phyloP scores from a whole-genome alignment of 2,113 vertebrate genomes.

The Pelecanus crispus region DNA sequence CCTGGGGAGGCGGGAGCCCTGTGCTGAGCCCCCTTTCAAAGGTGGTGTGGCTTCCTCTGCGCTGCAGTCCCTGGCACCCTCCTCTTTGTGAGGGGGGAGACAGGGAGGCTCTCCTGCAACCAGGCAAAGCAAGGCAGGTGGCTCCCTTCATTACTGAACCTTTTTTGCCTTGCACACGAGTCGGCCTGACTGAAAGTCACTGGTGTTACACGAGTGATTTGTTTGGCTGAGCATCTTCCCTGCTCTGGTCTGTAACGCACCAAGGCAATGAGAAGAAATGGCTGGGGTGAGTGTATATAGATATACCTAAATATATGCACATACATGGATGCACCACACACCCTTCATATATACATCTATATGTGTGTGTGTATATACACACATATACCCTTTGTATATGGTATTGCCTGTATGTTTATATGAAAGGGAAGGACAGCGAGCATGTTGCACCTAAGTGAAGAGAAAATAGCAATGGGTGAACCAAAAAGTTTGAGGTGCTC shows the following conservation, averaged over 20 bases:
- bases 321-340: background rate
- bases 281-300: background rate
- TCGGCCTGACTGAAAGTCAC: background rate
- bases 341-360: background rate
- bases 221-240: background rate
- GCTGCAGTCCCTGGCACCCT: background rate
- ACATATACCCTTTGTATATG: background rate
- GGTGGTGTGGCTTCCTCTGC: background rate
- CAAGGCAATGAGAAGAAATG: background rate
- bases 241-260: background rate
- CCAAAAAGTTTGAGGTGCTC: background rate
- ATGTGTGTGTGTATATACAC: rapidly evolving
- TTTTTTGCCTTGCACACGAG: background rate
- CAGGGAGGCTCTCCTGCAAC: background rate
- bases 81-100: background rate
- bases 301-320: rapidly evolving
- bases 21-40: background rate
- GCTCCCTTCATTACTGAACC: background rate
- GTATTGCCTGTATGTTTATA: background rate
- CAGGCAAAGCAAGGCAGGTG: background rate
- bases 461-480: background rate
- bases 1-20: background rate
- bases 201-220: background rate
- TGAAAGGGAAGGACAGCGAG: background rate
- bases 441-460: rapidly evolving